Conservation (phyloP, 2,113 vertebrate species). For the Megaptera novaeangliae region DNA sequence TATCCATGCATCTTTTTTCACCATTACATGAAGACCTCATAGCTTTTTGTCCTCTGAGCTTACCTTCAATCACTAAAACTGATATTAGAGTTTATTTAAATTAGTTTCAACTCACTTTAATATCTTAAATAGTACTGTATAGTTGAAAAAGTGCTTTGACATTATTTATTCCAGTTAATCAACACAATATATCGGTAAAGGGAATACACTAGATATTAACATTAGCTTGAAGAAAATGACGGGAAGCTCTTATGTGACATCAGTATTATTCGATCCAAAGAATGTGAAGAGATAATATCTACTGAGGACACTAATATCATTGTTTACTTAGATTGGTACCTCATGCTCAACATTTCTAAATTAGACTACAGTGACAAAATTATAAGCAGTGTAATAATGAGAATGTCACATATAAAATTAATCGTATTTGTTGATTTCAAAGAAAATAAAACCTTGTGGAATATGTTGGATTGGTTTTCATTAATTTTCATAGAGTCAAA, state of each 20-base stretch:
- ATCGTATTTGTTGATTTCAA: background rate
- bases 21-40: background rate
- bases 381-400: background rate
- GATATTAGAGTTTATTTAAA: background rate
- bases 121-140: background rate
- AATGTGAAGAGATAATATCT: background rate
- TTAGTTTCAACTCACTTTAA: background rate
- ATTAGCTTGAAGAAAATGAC: background rate
- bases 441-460: background rate
- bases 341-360: background rate
- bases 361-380: background rate
- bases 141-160: background rate
- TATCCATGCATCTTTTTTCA: background rate
- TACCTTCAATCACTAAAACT: background rate
- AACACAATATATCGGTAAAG: background rate
- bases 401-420: background rate
- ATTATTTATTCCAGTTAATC: background rate
- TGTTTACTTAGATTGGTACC: background rate
- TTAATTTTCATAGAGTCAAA: background rate
- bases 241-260: background rate
- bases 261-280: background rate
- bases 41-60: background rate
- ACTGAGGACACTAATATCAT: background rate
- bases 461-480: background rate
- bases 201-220: background rate